Base-by-base conservation (phyloP, 2,797 vertebrate genomes). In the Emydoidea blandingii region DNA sequence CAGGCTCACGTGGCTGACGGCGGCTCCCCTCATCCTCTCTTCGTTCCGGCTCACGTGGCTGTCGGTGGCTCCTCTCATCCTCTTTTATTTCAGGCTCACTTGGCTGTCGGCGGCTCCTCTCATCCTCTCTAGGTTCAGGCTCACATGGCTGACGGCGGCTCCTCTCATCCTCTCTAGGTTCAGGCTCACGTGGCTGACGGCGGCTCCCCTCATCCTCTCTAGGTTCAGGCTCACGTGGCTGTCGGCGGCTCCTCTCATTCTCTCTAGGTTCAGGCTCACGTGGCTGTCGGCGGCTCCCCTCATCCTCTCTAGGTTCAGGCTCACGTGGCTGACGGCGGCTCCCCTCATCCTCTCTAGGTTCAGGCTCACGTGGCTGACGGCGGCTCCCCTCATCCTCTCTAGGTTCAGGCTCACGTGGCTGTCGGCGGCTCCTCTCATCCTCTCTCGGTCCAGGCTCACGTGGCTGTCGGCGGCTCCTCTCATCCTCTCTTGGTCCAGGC, bases 151-250 rank as follows among this genome's bases (percentile, higher is more conserved):
- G 37, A 44, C 2, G 12, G 18, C 21, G 0, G 0, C 1, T 80
- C 34, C 10, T 31, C 12, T 76, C 57, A 5, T 16, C 81, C 10
- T 19, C 47, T 79, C 37, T 29, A 37, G 37, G 37, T 4, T 31
- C 41, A 14, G 47, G 5, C 76, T 31, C 14, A 11, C 1, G 3
- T 52, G 79, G 47, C 23, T 25, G 16, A 3, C 44, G 15, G 10
- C 8, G 49, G 1, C 12, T 49, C 49, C 49, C 3, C 12, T 12
- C 49, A 49, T 49, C 49, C 49, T 49, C 12, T 49, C 23, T 34
- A 1, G 8, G 0, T 44, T 92, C 74, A 18, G 0, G 4, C 19
- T 89, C 79, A 0, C 0, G 0, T 2, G 0, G 2, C 8, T 34
- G 0, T 1, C 3, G 3, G 1, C 8, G 49, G 1, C 8, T 83